Conservation (phyloP, 2,888 invertebrate genomes). For the Gisinianus flammeolus region DNA sequence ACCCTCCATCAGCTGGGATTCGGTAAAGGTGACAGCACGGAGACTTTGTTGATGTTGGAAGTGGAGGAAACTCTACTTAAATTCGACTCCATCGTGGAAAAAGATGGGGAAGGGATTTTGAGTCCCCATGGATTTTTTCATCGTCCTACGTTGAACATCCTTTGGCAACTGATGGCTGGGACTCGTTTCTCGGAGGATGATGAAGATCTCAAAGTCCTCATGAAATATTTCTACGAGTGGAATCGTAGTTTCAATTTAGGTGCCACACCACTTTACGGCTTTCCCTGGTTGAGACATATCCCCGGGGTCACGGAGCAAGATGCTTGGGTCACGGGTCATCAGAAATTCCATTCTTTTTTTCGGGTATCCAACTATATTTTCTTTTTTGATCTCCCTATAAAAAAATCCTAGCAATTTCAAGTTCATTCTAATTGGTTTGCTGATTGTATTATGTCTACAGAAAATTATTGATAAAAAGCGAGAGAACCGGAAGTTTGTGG, state of each 20-base stretch:
- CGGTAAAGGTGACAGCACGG: conserved; percentile 25
- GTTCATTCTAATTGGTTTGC: no score
- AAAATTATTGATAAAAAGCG: conserved; percentile 20
- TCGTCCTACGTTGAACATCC: conserved; percentile 33
- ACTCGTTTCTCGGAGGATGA: conserved; percentile 21
- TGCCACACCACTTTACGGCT: conserved; percentile 19
- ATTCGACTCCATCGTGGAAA: not conserved
- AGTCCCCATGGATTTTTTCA: conserved; percentile 29
- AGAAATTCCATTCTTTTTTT: conserved; percentile 25
- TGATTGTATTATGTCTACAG: no score
- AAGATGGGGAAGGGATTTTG: not conserved
- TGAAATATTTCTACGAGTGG: conserved; percentile 31
- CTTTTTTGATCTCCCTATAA: not conserved
- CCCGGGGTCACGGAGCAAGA: conserved; percentile 15
- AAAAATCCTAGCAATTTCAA: not conserved
- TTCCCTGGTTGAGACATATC: conserved; percentile 24
- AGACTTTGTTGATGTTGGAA: conserved; percentile 13
- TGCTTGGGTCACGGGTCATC: conserved; percentile 31
- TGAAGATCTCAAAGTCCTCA: conserved; percentile 4
- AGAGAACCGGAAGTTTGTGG: not conserved
- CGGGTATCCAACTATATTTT: not conserved
- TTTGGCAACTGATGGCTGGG: conserved; percentile 36
- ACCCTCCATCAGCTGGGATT: conserved; percentile 30
- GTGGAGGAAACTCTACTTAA: conserved; percentile 11
- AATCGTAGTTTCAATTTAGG: conserved; percentile 31